A percentile compares a stretch with the other conserved stretches of the same genome.
phyloP scores from a whole-genome alignment of 1,140 invertebrate species.

The Galleria mellonella region DNA sequence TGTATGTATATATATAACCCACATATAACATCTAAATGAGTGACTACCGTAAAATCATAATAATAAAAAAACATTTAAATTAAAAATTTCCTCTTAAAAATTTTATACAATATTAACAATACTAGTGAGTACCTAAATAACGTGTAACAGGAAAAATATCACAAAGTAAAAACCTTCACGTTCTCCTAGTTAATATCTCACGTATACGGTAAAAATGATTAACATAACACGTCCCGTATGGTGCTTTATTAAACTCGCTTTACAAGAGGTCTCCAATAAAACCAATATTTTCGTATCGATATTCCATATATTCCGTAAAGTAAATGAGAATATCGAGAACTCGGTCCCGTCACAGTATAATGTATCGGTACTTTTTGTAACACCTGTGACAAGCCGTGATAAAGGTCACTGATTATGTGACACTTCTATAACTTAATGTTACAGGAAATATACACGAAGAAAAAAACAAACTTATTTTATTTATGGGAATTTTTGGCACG shows the following conservation, averaged over 20 bases:
- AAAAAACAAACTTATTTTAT: conserved; percentile 4
- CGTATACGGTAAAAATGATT: neutral
- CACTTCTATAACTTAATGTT: neutral
- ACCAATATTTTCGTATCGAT: neutral
- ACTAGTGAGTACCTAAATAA: no score
- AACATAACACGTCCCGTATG: conserved; percentile 1
- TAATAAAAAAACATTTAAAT: no score
- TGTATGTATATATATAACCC: no score
- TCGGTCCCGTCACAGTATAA: neutral
- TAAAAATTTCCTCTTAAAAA: no score
- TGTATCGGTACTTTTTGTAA: conserved; percentile 3
- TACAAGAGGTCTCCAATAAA: conserved; percentile 1
- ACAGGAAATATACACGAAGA: conserved; percentile 2
- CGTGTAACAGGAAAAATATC: no score
- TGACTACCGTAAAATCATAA: no score
- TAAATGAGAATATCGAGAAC: neutral
- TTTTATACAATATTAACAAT: no score
- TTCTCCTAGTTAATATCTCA: no score
- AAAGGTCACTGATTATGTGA: conserved; percentile 8
- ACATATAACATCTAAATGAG: no score
- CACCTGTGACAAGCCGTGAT: conserved; percentile 8
- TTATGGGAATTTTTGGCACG: neutral
- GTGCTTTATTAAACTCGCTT: neutral
- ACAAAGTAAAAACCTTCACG: no score
- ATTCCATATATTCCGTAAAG: neutral